These are phyloP conservation scores for Ispidina lecontei DNA, from an alignment of 2,797 vertebrate genomes.

Conservation along the genomic window DNA sequence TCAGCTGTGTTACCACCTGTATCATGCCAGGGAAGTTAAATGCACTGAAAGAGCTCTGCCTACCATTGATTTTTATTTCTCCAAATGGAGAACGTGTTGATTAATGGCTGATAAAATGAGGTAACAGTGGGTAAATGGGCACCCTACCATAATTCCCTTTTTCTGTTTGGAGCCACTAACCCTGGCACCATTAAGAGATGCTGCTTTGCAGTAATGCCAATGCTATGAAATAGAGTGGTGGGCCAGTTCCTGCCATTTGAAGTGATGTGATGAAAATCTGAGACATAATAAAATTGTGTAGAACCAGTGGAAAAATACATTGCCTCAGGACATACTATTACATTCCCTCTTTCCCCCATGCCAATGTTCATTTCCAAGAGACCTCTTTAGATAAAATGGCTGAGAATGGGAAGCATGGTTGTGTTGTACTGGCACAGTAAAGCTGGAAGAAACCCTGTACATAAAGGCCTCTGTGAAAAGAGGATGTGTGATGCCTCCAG, in stretches of 20 bases:
- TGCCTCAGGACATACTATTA: background rate
- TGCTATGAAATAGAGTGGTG: background rate
- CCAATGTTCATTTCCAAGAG: background rate
- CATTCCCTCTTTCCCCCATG: background rate
- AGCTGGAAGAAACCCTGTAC: background rate
- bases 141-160: conserved; percentile 8
- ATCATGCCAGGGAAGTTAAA: conserved; percentile 50
- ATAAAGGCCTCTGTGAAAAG: background rate
- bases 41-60: conserved; percentile 34
- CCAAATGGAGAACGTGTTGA: conserved; percentile 44
- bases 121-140: conserved; percentile 53
- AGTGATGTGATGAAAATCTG: conserved; percentile 30
- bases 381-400: background rate
- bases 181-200: conserved; percentile 36
- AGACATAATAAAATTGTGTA: conserved; percentile 24
- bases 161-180: background rate
- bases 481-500: background rate
- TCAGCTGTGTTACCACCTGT: conserved; percentile 66
- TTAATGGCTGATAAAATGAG: conserved; percentile 59
- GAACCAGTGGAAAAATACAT: conserved; percentile 2
- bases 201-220: conserved; percentile 30
- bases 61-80: conserved; percentile 60
- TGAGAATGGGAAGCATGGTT: background rate
- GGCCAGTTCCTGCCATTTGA: conserved; percentile 20
- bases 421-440: background rate